phyloP scores from a whole-genome alignment of 92 coral and sea anemone genomes.

The Epizoanthus ramosus region DNA sequence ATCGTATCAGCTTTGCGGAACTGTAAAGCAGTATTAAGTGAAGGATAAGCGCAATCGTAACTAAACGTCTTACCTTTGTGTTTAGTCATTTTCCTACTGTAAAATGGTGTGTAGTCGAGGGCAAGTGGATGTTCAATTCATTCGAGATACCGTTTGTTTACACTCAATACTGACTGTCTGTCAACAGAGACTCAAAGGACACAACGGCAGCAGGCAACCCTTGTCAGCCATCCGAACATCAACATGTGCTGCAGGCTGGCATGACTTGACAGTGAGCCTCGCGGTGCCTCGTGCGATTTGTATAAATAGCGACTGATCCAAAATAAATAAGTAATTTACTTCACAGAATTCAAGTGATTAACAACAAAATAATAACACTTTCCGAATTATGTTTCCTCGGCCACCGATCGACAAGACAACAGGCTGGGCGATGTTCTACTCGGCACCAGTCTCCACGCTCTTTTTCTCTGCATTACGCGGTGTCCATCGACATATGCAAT shows the following conservation, averaged over 20 bases:
- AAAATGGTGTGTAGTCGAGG: background rate
- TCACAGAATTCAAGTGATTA: background rate
- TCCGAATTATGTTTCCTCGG: background rate
- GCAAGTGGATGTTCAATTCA: constrained; percentile 21
- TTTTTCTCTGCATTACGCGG: too few relatives aligned
- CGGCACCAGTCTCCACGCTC: too few relatives aligned
- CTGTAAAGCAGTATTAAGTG: too few relatives aligned
- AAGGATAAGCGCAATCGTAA: too few relatives aligned
- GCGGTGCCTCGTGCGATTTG: background rate
- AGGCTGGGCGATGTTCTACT: too few relatives aligned
- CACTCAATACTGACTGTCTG: background rate
- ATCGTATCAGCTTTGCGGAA: too few relatives aligned
- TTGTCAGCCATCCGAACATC: too few relatives aligned
- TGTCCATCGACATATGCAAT: too few relatives aligned
- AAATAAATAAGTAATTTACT: background rate
- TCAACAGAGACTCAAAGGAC: background rate
- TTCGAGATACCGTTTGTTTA: constrained; percentile 17
- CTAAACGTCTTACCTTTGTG: too few relatives aligned
- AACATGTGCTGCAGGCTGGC: too few relatives aligned
- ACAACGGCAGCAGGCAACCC: background rate
- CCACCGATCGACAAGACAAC: background rate
- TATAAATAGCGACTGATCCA: background rate
- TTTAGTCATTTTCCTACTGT: background rate
- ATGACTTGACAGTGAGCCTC: background rate
- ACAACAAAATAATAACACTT: background rate